A percentile compares a stretch with the other conserved stretches of the same genome.
Evolutionary conservation across 1,140 invertebrate genomes (phyloP).

Genomic region (Heliconius nattereri): DNA sequence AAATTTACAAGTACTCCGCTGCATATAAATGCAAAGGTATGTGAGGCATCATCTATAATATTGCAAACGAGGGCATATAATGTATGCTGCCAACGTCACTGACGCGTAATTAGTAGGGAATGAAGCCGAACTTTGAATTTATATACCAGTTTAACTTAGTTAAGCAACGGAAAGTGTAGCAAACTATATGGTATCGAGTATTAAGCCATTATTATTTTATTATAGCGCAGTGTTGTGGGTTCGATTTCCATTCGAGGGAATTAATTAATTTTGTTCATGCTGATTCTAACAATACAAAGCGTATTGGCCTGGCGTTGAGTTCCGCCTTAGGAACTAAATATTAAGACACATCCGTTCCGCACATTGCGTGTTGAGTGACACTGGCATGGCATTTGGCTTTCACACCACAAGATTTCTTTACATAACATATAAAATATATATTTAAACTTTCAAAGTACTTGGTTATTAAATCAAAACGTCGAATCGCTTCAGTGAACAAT

Average conservation of each 20-base stretch:
- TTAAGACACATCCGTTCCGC: too few relatives aligned
- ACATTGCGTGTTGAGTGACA: too few relatives aligned
- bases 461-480: conserved; percentile 26
- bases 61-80: conserved; percentile 6
- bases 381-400: too few relatives aligned
- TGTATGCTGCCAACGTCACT: conserved; percentile 6
- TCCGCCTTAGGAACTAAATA: too few relatives aligned
- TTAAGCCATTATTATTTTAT: not conserved
- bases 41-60: not conserved
- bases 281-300: too few relatives aligned
- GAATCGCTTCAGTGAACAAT: conserved; percentile 19
- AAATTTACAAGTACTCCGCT: not conserved
- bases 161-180: not conserved
- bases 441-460: not conserved
- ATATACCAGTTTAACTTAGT: not conserved
- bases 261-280: too few relatives aligned
- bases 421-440: not conserved
- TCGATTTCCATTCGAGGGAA: too few relatives aligned
- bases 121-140: conserved; percentile 6
- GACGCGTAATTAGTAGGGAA: conserved; percentile 1
- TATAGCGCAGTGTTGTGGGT: too few relatives aligned
- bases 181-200: not conserved
- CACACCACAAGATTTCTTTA: not conserved
- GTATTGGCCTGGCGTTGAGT: too few relatives aligned
- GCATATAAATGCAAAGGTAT: not conserved